These are phyloP conservation scores for Hetaerina americana DNA, from an alignment of 1,140 invertebrate genomes.

Conservation along the genomic window DNA sequence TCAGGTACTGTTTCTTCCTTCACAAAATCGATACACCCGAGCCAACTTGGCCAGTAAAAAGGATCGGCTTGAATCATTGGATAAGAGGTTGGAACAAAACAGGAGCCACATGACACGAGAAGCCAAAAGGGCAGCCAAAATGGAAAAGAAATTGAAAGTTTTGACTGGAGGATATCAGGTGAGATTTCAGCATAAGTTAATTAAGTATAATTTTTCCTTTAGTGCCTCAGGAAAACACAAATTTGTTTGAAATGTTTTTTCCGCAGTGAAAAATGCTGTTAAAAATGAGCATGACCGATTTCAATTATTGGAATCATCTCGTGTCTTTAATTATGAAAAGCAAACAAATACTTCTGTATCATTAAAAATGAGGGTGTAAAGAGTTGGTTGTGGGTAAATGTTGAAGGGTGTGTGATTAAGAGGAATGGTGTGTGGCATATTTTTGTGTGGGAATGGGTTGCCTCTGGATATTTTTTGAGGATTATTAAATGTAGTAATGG, in stretches of 20 bases:
- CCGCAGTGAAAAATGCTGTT: background rate
- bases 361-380: too few relatives aligned
- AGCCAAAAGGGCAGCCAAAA: slow-evolving; percentile 90
- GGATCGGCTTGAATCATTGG: slow-evolving; percentile 83
- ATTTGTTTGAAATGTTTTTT: background rate
- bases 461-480: too few relatives aligned
- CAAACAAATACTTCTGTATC: too few relatives aligned
- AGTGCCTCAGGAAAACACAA: background rate
- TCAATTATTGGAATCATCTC: too few relatives aligned
- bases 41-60: slow-evolving; percentile 92
- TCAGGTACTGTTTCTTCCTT: slow-evolving; percentile 73
- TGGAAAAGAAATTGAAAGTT: slow-evolving; percentile 95
- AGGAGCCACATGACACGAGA: slow-evolving; percentile 87
- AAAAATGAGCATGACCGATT: too few relatives aligned
- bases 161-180: slow-evolving; percentile 84
- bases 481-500: too few relatives aligned
- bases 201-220: slow-evolving; percentile 3
- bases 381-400: too few relatives aligned
- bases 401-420: too few relatives aligned
- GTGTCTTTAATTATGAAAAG: too few relatives aligned
- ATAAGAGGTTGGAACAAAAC: slow-evolving; percentile 87
- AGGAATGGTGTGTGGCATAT: too few relatives aligned
- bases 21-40: slow-evolving; percentile 81
- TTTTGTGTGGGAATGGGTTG: too few relatives aligned
- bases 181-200: slow-evolving; percentile 16